Evolutionary conservation across 2,888 invertebrate genomes (phyloP), one percentile per base, ranked within the genome.

Genomic region (Chaetoderma sp.): DNA sequence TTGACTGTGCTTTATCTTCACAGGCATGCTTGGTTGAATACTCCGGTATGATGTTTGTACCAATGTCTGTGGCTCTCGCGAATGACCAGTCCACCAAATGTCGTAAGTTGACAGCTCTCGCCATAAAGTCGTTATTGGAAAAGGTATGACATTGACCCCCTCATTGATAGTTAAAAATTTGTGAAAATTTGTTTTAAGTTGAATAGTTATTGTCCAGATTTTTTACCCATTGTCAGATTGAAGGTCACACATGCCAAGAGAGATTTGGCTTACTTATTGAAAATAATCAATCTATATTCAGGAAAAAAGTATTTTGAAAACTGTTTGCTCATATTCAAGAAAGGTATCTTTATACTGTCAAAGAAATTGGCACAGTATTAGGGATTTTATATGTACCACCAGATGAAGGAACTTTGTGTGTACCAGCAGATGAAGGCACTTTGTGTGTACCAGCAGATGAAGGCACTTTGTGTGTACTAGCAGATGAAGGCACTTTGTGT

Each of bases 61-160:
- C 93, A 0, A 86, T 96, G 27, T 92, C 94, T 10, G 91, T 92
- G 0, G 89, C 93, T 55, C 89, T 97, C 81, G 89, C 95, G 10
- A 94, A 95, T 82, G 97, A 98, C 77, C 90, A 92, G 3, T 91
- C 92, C 36, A 89, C 92, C 0, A 90, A 90, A 13, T 95, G 95
- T 77, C 90, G 93, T 25, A 92, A 92, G 75, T 89, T 90, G 60
- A 90, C 92, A 16, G 93, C 94, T 0, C 88, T 89, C 30, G 92
- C 93, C 64, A 88, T 97, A 16, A 92, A 92, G 74, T 86, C 90
- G 1, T 88, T 96, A 86, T 84, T 97, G 18, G 80, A 77, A 59
- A 81, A 82, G 68, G 82, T 85, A 66, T 56, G 30, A 52, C 25
- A 54, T 45, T 4, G n/a, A n/a, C n/a, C n/a, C n/a, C n/a, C n/a